These are phyloP conservation scores for Halisarca cf. caerulea DNA, from an alignment of 37 sponge, comb jelly and placozoan species.

Conservation along the genomic window DNA sequence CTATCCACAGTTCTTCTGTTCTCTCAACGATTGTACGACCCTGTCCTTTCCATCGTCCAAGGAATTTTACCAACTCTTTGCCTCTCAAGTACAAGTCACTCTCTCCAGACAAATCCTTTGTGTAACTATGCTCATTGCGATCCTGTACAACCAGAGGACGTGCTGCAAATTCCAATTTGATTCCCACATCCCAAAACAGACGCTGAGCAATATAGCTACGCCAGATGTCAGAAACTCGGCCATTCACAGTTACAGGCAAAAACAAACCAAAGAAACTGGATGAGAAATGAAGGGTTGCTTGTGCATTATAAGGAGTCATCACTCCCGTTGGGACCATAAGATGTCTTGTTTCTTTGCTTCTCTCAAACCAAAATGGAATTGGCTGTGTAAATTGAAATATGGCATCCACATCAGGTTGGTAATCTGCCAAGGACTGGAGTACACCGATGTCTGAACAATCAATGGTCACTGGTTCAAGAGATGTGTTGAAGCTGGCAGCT, in stretches of 20 bases:
- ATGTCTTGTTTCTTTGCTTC: constrained; percentile 4
- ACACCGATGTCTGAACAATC: constrained; percentile 22
- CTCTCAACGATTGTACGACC: constrained; percentile 28
- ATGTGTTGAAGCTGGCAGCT: not conserved
- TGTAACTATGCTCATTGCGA: constrained; percentile 43
- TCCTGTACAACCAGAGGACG: constrained; percentile 34
- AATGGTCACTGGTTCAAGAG: not conserved
- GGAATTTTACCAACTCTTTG: constrained; percentile 33
- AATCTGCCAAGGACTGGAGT: constrained; percentile 57
- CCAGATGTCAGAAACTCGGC: constrained; percentile 65
- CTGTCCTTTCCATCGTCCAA: constrained; percentile 32
- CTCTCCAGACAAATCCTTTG: constrained; percentile 40
- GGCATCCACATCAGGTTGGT: constrained; percentile 69
- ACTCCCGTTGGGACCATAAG: constrained; percentile 27
- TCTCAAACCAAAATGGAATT: constrained; percentile 43
- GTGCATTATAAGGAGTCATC: constrained; percentile 61
- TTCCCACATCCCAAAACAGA: constrained; percentile 48
- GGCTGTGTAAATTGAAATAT: constrained; percentile 51
- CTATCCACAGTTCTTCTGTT: constrained; percentile 32
- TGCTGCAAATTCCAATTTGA: constrained; percentile 21
- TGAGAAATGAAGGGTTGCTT: constrained; percentile 40
- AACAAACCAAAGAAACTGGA: constrained; percentile 35
- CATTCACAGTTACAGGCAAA: constrained; percentile 43
- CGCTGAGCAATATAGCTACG: constrained; percentile 51
- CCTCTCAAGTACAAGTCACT: constrained; percentile 48